Conservation (phyloP, 2,113 vertebrate genomes). For the Scolopax mira region DNA sequence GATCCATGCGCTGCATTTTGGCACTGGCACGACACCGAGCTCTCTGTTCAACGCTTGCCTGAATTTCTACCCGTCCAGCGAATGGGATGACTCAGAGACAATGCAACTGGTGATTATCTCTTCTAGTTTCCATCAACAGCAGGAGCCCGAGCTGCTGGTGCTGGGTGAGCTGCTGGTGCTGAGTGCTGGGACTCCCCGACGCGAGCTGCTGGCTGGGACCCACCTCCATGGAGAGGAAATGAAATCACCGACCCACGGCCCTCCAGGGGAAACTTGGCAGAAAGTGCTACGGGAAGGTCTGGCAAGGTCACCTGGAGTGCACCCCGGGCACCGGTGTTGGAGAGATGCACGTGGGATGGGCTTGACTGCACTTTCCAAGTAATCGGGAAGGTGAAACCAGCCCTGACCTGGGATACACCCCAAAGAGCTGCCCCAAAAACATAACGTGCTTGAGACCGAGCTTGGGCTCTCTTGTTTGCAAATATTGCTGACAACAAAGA, state of each 20-base stretch:
- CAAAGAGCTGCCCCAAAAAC: neutral
- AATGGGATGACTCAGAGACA: neutral
- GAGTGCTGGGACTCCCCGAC: accelerated
- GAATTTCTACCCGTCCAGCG: neutral
- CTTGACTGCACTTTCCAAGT: neutral
- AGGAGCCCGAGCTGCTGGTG: accelerated
- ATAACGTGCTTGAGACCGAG: neutral
- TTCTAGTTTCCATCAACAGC: neutral
- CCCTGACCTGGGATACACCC: neutral
- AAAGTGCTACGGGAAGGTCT: neutral
- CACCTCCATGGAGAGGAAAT: neutral
- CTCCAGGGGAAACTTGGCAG: neutral
- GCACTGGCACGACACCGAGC: neutral
- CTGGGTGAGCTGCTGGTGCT: neutral
- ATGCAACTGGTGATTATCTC: neutral
- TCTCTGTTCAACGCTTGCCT: neutral
- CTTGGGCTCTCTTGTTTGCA: neutral
- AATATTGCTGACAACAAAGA: neutral
- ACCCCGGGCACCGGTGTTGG: neutral
- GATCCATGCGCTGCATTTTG: neutral
- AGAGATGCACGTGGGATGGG: neutral
- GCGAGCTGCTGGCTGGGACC: neutral
- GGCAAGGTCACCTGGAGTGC: neutral
- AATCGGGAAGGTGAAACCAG: neutral
- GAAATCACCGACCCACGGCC: neutral